A percentile compares a stretch with the other conserved stretches of the same genome.
phyloP scores from a whole-genome alignment of 2,797 vertebrate genomes.

The Peromyscus attwateri region DNA sequence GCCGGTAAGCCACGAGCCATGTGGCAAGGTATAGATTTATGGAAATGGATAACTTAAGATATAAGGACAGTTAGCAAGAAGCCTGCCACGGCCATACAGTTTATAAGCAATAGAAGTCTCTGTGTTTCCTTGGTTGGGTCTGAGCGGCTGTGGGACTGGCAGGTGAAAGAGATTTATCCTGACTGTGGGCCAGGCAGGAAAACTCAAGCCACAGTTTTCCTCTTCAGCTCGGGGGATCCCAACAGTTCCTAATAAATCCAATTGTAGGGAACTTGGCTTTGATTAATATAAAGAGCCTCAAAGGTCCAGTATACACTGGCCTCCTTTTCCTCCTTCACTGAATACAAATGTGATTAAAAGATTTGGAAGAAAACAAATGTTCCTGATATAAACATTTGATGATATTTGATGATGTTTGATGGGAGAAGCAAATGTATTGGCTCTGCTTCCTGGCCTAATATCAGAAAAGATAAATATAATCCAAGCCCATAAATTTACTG shows the following conservation, averaged over 20 bases:
- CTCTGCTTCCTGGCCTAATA: conserved; percentile 22
- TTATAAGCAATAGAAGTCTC: too few relatives aligned
- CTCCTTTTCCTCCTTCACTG: background rate
- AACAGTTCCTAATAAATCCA: background rate
- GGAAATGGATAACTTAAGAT: too few relatives aligned
- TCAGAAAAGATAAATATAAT: conserved; percentile 32
- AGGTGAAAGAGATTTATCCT: too few relatives aligned
- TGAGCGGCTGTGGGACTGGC: too few relatives aligned
- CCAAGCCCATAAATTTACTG: background rate
- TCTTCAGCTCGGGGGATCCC: background rate
- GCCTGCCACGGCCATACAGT: too few relatives aligned
- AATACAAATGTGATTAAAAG: conserved; percentile 44
- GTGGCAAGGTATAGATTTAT: too few relatives aligned
- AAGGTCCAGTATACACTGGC: background rate
- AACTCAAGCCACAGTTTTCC: too few relatives aligned
- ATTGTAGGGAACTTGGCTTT: conserved; percentile 42
- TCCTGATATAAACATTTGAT: conserved; percentile 55
- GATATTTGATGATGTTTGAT: conserved; percentile 45
- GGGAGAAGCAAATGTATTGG: conserved; percentile 8
- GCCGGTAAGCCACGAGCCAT: too few relatives aligned
- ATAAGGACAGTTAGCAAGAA: too few relatives aligned
- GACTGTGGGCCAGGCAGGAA: too few relatives aligned
- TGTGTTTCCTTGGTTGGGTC: too few relatives aligned
- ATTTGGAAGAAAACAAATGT: conserved; percentile 46
- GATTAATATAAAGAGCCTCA: conserved; percentile 36